phyloP scores from a whole-genome alignment of 2,888 invertebrate species.

The Drosophila kambysellisi region DNA sequence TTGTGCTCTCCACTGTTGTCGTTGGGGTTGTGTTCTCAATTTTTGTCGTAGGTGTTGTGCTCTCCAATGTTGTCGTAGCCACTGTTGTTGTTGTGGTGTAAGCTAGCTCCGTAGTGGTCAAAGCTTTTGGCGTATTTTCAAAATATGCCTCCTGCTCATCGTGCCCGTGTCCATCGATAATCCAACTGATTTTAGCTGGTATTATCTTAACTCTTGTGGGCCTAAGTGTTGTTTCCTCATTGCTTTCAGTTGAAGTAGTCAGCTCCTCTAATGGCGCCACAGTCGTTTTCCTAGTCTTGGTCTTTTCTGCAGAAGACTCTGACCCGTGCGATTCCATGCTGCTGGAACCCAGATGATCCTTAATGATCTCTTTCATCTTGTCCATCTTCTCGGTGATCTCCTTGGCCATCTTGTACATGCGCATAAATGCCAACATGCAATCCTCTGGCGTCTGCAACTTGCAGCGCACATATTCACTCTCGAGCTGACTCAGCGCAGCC shows the following conservation, averaged over 20 bases:
- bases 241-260: constrained; percentile 33
- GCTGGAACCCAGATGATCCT: constrained; percentile 61
- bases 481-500: constrained; percentile 70
- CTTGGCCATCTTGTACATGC: constrained; percentile 81
- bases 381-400: constrained; percentile 82
- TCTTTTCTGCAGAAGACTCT: constrained; percentile 24
- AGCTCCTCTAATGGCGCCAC: constrained; percentile 7
- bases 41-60: neutral
- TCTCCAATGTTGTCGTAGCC: constrained; percentile 6
- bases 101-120: constrained; percentile 16
- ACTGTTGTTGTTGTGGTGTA: constrained; percentile 27
- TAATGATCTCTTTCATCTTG: constrained; percentile 81
- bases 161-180: constrained; percentile 78
- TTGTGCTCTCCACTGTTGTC: constrained; percentile 6
- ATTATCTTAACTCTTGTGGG: constrained; percentile 62
- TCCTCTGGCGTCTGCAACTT: constrained; percentile 74
- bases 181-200: constrained; percentile 77
- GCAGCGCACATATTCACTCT: constrained; percentile 79
- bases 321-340: constrained; percentile 50
- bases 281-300: constrained; percentile 8
- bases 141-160: constrained; percentile 55
- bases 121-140: constrained; percentile 47
- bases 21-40: neutral
- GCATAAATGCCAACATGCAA: constrained; percentile 80
- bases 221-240: constrained; percentile 36